Percentiles rank a stretch among this genome's conserved stretches.
phyloP scores from a whole-genome alignment of 2,797 vertebrate genomes.

The Trichosurus vulpecula region DNA sequence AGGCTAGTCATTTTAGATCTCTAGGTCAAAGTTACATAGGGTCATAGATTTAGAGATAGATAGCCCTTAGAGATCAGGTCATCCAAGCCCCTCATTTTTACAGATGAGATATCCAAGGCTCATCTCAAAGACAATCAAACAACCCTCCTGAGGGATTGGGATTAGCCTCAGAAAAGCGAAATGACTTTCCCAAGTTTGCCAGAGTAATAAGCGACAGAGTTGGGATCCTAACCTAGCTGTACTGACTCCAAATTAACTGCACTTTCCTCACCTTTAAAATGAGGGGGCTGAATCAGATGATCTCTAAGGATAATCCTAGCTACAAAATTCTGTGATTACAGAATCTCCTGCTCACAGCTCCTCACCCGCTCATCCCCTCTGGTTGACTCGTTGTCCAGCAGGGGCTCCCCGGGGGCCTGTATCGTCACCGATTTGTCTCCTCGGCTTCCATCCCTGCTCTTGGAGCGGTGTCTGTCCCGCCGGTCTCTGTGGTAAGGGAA shows the following conservation, averaged over 20 bases:
- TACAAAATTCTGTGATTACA: background rate
- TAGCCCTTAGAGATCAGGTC: background rate
- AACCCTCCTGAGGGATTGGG: background rate
- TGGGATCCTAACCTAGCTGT: background rate
- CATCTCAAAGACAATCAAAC: background rate
- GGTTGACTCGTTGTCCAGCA: conserved; percentile 92
- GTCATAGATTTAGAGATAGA: background rate
- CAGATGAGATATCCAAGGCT: background rate
- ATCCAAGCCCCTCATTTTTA: background rate
- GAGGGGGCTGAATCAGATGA: background rate
- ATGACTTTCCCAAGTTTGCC: background rate
- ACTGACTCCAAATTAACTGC: background rate
- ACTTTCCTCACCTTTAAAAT: background rate
- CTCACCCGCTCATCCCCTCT: conserved; percentile 93
- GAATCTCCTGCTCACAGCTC: background rate
- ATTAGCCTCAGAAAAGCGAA: background rate
- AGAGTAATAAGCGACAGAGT: background rate
- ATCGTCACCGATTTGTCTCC: conserved; percentile 95
- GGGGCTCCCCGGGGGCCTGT: conserved; percentile 92
- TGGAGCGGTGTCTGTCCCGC: conserved; percentile 92
- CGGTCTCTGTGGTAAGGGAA: conserved; percentile 87
- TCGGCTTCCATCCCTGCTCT: conserved; percentile 90
- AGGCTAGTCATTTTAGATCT: background rate
- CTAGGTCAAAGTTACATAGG: background rate
- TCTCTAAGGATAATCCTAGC: background rate